Percentiles rank a stretch among this genome's conserved stretches.
phyloP scores from a whole-genome alignment of 2,113 vertebrate genomes.

The Mandrillus leucophaeus region DNA sequence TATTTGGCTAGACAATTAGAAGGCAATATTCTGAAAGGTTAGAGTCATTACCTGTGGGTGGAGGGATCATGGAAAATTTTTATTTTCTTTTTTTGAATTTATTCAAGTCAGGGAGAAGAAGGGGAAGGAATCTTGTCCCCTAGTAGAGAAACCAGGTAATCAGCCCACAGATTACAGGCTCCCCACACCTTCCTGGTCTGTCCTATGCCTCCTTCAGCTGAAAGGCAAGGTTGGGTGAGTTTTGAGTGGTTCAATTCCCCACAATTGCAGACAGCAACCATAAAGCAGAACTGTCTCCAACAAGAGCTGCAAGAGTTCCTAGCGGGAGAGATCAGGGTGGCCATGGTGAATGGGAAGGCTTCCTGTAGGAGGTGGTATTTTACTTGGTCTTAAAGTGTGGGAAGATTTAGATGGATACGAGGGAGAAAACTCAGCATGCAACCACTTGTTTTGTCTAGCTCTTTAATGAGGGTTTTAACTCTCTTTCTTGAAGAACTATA shows the following conservation, averaged over 20 bases:
- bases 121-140: not conserved
- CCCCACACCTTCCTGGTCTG: not conserved
- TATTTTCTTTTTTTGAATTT: not conserved
- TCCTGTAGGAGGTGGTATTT: accelerated
- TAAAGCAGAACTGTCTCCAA: accelerated
- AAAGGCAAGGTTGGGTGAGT: not conserved
- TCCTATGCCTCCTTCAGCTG: accelerated
- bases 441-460: not conserved
- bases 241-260: accelerated
- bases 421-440: not conserved
- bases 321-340: too few species aligned
- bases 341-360: accelerated
- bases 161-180: not conserved
- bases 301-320: accelerated
- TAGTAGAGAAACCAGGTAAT: not conserved
- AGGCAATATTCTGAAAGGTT: not conserved
- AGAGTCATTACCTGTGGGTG: not conserved
- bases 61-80: not conserved
- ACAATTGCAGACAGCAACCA: accelerated
- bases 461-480: not conserved
- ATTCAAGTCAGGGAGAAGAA: not conserved
- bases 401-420: not conserved
- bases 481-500: not conserved
- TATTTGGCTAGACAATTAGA: not conserved
- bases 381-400: not conserved